These are phyloP conservation scores for Sciurus carolinensis DNA, from an alignment of 2,797 vertebrate species.

Conservation along the genomic window DNA sequence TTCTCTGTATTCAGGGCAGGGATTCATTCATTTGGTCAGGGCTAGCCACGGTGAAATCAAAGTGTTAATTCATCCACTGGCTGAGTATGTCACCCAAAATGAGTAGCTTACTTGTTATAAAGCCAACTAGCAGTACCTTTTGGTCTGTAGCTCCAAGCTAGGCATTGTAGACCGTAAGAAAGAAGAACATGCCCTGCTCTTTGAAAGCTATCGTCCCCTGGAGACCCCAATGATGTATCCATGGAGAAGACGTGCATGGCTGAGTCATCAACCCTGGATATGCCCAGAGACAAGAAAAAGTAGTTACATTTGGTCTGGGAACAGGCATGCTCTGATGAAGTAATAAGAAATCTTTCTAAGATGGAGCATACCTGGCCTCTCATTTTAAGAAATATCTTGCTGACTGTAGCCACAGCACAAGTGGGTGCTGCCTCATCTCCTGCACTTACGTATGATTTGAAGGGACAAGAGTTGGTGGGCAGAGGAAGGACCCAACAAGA, in stretches of 20 bases:
- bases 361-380: not conserved
- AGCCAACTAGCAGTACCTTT: not conserved
- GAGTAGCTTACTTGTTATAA: constrained; percentile 27
- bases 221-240: not conserved
- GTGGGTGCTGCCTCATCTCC: not conserved
- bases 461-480: not conserved
- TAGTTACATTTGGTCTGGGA: not conserved
- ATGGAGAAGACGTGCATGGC: not conserved
- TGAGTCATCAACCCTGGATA: not conserved
- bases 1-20: not conserved
- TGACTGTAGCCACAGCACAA: not conserved
- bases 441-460: not conserved
- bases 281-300: not conserved
- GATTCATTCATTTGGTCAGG: constrained; percentile 24
- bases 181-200: not conserved
- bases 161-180: not conserved
- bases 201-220: not conserved
- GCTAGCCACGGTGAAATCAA: not conserved
- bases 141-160: not conserved
- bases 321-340: not conserved
- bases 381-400: not conserved
- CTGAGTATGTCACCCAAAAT: constrained; percentile 9
- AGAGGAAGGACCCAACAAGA: not conserved
- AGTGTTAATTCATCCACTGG: constrained; percentile 9
- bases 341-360: not conserved